These are phyloP conservation scores for Aphodius sticticus DNA, from an alignment of 2,888 invertebrate species.

Conservation along the genomic window DNA sequence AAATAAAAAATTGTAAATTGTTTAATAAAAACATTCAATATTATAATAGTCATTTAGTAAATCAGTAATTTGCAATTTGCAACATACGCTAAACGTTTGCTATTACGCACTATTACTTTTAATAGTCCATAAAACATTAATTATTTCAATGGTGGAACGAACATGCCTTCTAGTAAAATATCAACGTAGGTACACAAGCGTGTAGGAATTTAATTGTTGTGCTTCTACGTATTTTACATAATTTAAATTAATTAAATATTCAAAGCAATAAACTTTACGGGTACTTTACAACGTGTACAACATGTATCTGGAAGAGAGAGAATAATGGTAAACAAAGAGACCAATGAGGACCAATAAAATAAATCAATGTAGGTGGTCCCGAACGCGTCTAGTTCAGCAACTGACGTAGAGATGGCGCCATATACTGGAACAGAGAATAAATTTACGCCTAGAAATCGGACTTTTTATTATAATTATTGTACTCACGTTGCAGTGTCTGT, in stretches of 20 bases:
- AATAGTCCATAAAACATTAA: background rate
- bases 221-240: background rate
- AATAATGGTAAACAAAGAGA: background rate
- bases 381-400: background rate
- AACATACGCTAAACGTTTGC: slow-evolving; percentile 4
- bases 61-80: background rate
- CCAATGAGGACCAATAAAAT: background rate
- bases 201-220: background rate
- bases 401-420: background rate
- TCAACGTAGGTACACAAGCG: background rate
- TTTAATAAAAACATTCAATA: slow-evolving; percentile 13
- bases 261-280: background rate
- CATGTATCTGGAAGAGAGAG: background rate
- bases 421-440: background rate
- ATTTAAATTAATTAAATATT: background rate
- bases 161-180: background rate
- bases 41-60: background rate
- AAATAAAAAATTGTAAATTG: slow-evolving; percentile 30
- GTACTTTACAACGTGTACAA: background rate
- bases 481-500: background rate
- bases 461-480: background rate
- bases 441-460: background rate
- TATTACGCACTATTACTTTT: background rate
- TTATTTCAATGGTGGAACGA: background rate
- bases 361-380: background rate